Percentiles rank a stretch among this genome's conserved stretches.
phyloP scores from a whole-genome alignment of 2,797 vertebrate genomes.

The Sorex maritimensis region DNA sequence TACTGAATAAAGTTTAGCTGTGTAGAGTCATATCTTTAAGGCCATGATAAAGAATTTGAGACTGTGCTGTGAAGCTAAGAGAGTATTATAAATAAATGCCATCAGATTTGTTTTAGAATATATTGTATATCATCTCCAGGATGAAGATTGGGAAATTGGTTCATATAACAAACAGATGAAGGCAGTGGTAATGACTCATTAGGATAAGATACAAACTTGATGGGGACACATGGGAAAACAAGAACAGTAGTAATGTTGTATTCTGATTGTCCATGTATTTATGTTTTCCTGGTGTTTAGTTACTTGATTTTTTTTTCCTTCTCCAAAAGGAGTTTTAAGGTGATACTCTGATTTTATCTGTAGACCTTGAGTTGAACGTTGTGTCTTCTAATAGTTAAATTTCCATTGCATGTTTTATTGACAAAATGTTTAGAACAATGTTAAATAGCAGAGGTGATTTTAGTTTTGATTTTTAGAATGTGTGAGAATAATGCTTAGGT shows the following conservation, averaged over 20 bases:
- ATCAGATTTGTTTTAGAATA: neutral
- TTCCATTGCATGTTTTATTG: slow-evolving; percentile 63
- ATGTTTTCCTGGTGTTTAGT: slow-evolving; percentile 1
- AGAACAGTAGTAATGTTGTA: neutral
- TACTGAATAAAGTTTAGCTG: neutral
- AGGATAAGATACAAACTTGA: neutral
- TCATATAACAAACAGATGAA: neutral
- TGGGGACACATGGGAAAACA: neutral
- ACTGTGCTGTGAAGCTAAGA: neutral
- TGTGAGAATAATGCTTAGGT: slow-evolving; percentile 13
- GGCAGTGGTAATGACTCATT: neutral
- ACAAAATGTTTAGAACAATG: slow-evolving; percentile 39
- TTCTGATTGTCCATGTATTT: neutral
- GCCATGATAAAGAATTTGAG: slow-evolving; percentile 6
- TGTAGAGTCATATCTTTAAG: neutral
- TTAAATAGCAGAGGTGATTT: neutral
- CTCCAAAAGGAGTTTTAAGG: slow-evolving; percentile 24
- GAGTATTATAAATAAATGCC: slow-evolving; percentile 1
- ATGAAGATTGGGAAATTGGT: neutral
- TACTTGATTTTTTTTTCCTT: neutral
- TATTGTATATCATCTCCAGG: neutral
- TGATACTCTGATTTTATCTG: neutral
- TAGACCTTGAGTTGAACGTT: neutral
- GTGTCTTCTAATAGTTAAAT: slow-evolving; percentile 37
- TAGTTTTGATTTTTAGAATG: slow-evolving; percentile 53